Evolutionary conservation across 37 sponge, comb jelly and placozoan species (phyloP).

Genomic region (Trichoplax adhaerens): DNA sequence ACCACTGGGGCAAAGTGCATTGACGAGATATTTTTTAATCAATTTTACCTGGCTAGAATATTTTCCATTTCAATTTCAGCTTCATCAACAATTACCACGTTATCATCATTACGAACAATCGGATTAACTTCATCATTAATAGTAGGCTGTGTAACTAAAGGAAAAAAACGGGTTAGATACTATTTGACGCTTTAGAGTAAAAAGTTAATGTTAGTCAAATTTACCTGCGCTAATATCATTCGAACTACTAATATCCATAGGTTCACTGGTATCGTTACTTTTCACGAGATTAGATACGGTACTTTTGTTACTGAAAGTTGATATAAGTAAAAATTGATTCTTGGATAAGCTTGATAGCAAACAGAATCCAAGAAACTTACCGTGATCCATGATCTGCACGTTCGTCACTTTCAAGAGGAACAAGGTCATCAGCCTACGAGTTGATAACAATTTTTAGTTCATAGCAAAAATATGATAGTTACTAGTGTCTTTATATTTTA

Average conservation of each 20-base stretch:
- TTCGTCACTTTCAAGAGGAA: slow-evolving; percentile 13
- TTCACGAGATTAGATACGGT: slow-evolving; percentile 22
- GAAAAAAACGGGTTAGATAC: too few species aligned
- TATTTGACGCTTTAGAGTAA: too few species aligned
- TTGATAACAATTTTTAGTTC: background rate
- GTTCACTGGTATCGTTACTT: slow-evolving; percentile 10
- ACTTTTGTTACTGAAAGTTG: too few species aligned
- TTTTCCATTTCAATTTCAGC: slow-evolving; percentile 6
- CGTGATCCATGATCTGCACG: slow-evolving; percentile 15
- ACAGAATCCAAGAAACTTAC: background rate
- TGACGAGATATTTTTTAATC: background rate
- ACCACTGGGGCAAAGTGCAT: background rate
- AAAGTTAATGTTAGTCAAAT: too few species aligned
- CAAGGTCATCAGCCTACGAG: slow-evolving; percentile 24
- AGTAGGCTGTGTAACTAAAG: too few species aligned
- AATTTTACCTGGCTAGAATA: background rate
- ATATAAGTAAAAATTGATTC: too few species aligned
- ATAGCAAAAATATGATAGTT: background rate
- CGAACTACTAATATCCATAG: background rate
- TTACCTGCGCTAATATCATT: background rate
- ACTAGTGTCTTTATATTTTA: background rate
- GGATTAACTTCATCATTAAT: background rate
- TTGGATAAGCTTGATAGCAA: too few species aligned
- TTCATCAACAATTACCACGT: background rate
- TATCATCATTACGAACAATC: background rate